These are phyloP conservation scores for Triplophysa siluroides DNA, from an alignment of 2,113 vertebrate species.

Conservation along the genomic window DNA sequence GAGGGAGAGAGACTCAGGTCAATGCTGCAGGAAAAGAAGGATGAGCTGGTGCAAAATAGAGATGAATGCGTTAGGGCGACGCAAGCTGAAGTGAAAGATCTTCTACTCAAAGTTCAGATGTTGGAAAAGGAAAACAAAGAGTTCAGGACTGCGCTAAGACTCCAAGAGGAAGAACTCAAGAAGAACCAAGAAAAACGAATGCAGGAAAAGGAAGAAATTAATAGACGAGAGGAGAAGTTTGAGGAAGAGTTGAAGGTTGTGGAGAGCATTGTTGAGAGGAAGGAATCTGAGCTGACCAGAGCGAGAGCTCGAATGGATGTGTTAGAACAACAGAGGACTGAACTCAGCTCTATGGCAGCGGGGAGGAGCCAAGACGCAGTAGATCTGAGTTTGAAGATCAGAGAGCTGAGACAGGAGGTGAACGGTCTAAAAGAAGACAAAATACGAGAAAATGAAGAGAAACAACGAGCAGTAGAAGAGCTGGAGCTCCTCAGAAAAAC, in stretches of 20 bases:
- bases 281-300: conserved; percentile 23
- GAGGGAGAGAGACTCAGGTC: conserved; percentile 65
- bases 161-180: conserved; percentile 28
- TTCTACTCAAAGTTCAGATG: conserved; percentile 54
- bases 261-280: background rate
- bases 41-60: conserved; percentile 55
- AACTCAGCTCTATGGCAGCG: conserved; percentile 37
- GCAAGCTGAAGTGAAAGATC: conserved; percentile 53
- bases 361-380: conserved; percentile 41
- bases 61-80: conserved; percentile 43
- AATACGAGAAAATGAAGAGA: conserved; percentile 15
- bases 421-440: conserved; percentile 28
- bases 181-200: conserved; percentile 15
- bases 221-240: background rate
- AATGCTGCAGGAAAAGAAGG: conserved; percentile 58
- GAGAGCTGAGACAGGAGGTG: conserved; percentile 31
- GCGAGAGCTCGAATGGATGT: conserved; percentile 19
- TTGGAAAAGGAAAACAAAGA: conserved; percentile 56
- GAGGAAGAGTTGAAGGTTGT: background rate
- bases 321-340: conserved; percentile 55
- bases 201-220: background rate
- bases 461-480: background rate
- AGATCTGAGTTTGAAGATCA: conserved; percentile 7
- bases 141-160: conserved; percentile 25
- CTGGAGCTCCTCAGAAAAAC: conserved; percentile 31